Evolutionary conservation across 2,888 invertebrate genomes (phyloP), one percentile per base, ranked within the genome.

Genomic region (Ryuthela nishihirai): DNA sequence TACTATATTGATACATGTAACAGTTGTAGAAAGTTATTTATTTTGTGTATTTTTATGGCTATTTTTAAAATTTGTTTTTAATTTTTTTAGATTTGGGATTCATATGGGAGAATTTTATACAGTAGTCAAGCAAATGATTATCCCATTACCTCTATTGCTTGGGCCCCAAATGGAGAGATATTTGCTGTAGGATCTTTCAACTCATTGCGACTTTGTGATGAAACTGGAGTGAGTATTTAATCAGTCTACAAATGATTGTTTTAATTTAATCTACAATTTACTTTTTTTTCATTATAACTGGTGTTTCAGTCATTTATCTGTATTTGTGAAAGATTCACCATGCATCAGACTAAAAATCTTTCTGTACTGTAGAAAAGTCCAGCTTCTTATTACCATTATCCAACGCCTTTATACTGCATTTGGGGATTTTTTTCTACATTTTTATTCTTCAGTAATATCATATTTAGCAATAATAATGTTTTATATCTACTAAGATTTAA

Each of bases 181-280:
- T 92, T 97, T 72, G 87, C 91, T 36, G 84, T 97, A 40, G 97
- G 95, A 15, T 89, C 92, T 9, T 98, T 87, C 72, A 95, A 97
- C 73, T 86, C 91, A 10, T 79, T 99, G 10, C 81, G 92, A 53
- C 79, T 99, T 0, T 98, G 98, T 73, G 94, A 94, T 74, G 86
- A 86, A 73, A 87, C 87, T 55, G 98, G 98, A 67, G 95, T 95
- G 77, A 78, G 81, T 66, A 9, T 45, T 43, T 44, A 4, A 7
- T 25, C 4, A 42, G 18, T n/a, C n/a, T n/a, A n/a, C n/a, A n/a
- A n/a, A n/a, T n/a, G n/a, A n/a, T n/a, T n/a, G n/a, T n/a, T n/a
- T n/a, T n/a, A n/a, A n/a, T n/a, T n/a, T n/a, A n/a, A n/a, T 34
- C 10, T 15, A 34, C 4, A 9, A 15, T 34, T 34, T 9, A 15